Conservation (phyloP, 1,140 invertebrate genomes). For the Bombus consobrinus region DNA sequence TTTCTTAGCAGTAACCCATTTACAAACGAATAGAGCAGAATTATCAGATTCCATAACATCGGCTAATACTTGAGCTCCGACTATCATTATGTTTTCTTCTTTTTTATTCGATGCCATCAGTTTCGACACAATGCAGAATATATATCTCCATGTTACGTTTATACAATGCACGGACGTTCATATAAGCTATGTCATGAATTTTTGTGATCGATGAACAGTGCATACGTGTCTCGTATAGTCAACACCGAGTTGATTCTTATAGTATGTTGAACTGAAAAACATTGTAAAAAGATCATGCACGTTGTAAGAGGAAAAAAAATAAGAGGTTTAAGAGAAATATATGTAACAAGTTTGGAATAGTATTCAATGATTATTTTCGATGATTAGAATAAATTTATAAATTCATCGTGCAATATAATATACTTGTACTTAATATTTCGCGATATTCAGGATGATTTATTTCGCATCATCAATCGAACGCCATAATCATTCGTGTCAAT, state of each 20-base stretch:
- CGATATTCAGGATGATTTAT: neutral
- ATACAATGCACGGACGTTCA: slow-evolving; percentile 2
- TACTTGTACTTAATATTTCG: neutral
- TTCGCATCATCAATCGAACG: neutral
- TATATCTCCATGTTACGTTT: neutral
- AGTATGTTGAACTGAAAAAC: neutral
- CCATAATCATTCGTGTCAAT: neutral
- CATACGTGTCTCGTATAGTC: slow-evolving; percentile 17
- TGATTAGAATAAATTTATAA: neutral
- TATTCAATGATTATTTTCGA: neutral
- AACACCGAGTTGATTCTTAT: neutral
- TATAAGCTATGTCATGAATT: slow-evolving; percentile 7
- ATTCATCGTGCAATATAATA: neutral
- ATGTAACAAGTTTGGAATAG: too few species aligned
- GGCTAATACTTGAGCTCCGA: neutral
- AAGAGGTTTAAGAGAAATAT: neutral
- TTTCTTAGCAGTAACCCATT: slow-evolving; percentile 27
- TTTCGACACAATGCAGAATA: neutral
- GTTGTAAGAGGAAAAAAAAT: neutral
- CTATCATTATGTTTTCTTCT: neutral
- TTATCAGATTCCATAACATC: neutral
- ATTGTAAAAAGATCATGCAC: neutral
- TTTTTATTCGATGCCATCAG: neutral
- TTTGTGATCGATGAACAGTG: slow-evolving; percentile 45
- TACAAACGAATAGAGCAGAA: slow-evolving; percentile 25